Evolutionary conservation across 2,113 vertebrate genomes (phyloP).

Genomic region (Eleginops maclovinus): DNA sequence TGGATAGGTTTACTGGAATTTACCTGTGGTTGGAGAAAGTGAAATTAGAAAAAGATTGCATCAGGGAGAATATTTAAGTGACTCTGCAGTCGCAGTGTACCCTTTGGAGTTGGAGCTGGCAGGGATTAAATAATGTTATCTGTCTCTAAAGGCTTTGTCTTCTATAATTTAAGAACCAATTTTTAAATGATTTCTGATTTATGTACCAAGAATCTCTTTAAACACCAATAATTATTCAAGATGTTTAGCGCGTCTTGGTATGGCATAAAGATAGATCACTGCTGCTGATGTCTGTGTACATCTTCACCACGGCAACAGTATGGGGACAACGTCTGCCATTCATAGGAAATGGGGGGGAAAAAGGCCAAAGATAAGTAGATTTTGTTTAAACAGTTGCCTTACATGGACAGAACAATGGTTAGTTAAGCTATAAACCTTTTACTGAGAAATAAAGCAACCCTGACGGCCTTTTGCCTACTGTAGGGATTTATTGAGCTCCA

Average conservation of each 20-base stretch:
- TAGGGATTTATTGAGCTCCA: not conserved
- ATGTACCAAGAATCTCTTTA: not conserved
- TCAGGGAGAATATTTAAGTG: not conserved
- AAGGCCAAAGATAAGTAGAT: not conserved
- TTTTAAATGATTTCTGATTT: too few species aligned
- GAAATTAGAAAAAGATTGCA: not conserved
- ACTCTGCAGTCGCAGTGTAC: not conserved
- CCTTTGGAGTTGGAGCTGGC: not conserved
- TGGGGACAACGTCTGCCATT: not conserved
- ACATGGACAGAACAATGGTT: not conserved
- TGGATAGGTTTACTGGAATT: not conserved
- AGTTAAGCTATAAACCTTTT: not conserved
- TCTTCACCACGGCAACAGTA: not conserved
- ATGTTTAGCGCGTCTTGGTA: not conserved
- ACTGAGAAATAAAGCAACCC: conserved; percentile 8
- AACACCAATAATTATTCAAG: not conserved
- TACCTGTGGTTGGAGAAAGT: not conserved
- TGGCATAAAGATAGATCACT: not conserved
- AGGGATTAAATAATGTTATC: not conserved
- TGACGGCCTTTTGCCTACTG: not conserved
- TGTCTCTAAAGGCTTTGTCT: not conserved
- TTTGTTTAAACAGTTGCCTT: not conserved
- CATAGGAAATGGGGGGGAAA: not conserved
- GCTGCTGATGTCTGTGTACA: not conserved
- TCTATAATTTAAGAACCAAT: not conserved